Evolutionary conservation across 2,888 invertebrate genomes (phyloP).

Genomic region (Eremobia ochroleuca): DNA sequence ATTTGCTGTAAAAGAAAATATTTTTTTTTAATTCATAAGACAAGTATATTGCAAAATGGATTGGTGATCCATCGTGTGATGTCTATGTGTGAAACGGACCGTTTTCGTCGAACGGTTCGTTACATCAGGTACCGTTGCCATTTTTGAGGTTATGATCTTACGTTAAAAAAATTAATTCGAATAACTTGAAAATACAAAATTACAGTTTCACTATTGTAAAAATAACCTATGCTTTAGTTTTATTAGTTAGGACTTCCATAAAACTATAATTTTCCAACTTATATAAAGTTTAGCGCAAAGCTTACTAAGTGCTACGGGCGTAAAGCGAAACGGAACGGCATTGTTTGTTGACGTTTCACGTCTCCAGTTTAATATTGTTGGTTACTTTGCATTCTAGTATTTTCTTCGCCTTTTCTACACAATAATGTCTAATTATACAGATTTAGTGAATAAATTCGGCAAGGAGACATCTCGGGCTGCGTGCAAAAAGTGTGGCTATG

Average conservation of each 20-base stretch:
- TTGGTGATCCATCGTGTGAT: slow-evolving; percentile 15
- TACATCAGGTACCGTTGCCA: neutral
- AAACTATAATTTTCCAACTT: neutral
- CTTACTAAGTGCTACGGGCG: neutral
- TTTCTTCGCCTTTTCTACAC: slow-evolving; percentile 14
- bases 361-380: neutral
- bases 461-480: slow-evolving; percentile 95
- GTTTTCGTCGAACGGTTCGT: slow-evolving; percentile 36
- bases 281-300: no score
- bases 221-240: neutral
- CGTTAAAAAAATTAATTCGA: neutral
- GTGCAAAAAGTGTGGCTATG: slow-evolving; percentile 98
- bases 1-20: slow-evolving; percentile 68
- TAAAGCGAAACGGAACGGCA: slow-evolving; percentile 50
- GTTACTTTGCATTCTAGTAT: slow-evolving; percentile 28
- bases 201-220: neutral
- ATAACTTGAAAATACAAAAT: neutral
- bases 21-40: neutral
- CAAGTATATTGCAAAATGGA: slow-evolving; percentile 43
- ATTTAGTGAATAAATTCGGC: slow-evolving; percentile 89
- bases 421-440: slow-evolving; percentile 84
- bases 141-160: neutral
- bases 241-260: neutral
- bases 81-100: slow-evolving; percentile 27
- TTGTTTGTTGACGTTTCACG: slow-evolving; percentile 67